phyloP scores from a whole-genome alignment of 1,140 invertebrate genomes.

The Ruditapes philippinarum region DNA sequence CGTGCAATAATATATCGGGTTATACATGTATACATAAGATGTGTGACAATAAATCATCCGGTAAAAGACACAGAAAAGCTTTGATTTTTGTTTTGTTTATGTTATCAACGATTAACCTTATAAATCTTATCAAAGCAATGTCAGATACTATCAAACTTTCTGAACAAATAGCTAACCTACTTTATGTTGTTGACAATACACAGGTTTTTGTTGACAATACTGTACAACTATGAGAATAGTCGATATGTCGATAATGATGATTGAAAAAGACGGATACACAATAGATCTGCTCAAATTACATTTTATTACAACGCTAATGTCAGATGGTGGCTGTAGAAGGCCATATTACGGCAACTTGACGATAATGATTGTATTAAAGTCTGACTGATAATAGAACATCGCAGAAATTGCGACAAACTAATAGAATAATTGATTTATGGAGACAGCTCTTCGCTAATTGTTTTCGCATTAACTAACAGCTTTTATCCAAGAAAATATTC shows the following conservation, averaged over 20 bases:
- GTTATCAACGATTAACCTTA: too few relatives aligned
- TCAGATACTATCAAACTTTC: too few relatives aligned
- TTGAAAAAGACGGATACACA: background rate
- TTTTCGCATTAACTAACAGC: slow-evolving; percentile 10
- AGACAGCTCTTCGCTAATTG: slow-evolving; percentile 1
- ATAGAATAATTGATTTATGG: slow-evolving; percentile 33
- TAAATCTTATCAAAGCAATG: too few relatives aligned
- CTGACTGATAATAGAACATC: slow-evolving; percentile 17
- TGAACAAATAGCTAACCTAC: too few relatives aligned
- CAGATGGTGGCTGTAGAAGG: background rate
- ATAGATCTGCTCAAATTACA: background rate
- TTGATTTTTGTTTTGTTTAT: too few relatives aligned
- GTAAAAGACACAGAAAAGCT: too few relatives aligned
- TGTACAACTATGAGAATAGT: background rate
- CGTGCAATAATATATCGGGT: too few relatives aligned
- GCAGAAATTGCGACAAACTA: background rate
- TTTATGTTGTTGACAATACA: too few relatives aligned
- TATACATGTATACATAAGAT: too few relatives aligned
- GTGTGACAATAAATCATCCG: too few relatives aligned
- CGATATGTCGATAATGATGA: background rate
- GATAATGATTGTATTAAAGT: background rate
- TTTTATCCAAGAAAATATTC: slow-evolving; percentile 2
- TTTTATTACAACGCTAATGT: background rate
- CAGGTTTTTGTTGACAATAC: background rate
- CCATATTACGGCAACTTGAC: background rate